A percentile compares a stretch with the other conserved stretches of the same genome.
Conservation (phyloP, 2,113 vertebrate genomes). For the Lophochroa leadbeateri region DNA sequence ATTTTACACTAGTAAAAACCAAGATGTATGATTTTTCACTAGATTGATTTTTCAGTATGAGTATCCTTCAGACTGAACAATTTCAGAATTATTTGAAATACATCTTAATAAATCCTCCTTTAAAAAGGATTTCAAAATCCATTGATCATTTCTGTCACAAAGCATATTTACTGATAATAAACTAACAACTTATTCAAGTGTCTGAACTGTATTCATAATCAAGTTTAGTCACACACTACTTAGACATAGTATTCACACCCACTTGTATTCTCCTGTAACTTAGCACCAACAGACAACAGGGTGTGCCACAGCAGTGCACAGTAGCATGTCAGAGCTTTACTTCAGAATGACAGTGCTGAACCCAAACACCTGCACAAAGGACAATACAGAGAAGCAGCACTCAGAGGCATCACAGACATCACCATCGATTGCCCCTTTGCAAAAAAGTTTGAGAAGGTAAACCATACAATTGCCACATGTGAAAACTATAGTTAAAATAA, state of each 20-base stretch:
- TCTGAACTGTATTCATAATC: background rate
- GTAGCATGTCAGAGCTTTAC: rapidly evolving
- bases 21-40: rapidly evolving
- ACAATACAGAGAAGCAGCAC: background rate
- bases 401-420: background rate
- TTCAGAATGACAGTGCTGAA: background rate
- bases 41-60: background rate
- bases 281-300: background rate
- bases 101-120: background rate
- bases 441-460: background rate
- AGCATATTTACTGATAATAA: background rate
- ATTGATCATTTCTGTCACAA: background rate
- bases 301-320: background rate
- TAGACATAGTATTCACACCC: background rate
- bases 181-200: background rate
- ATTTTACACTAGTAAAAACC: background rate
- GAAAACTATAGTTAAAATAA: background rate
- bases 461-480: background rate
- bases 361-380: background rate
- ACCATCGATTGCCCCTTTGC: background rate
- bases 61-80: background rate
- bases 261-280: background rate
- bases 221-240: background rate
- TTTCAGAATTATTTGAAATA: background rate
- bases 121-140: background rate